Evolutionary conservation across 2,113 vertebrate species (phyloP).

Genomic region (Gnathonemus longibarbis): DNA sequence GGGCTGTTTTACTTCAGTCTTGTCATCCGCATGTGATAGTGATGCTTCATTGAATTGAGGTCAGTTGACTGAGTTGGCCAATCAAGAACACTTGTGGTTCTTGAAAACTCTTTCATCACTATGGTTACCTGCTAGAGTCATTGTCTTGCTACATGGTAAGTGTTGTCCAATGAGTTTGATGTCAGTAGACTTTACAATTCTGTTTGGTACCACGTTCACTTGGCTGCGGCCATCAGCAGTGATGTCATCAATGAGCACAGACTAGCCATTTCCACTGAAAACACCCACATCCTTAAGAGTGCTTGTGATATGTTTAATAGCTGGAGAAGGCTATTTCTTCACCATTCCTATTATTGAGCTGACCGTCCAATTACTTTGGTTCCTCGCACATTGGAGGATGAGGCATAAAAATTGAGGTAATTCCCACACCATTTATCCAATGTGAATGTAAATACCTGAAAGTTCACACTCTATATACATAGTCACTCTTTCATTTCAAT

Average conservation of each 20-base stretch:
- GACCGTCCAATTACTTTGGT: not conserved
- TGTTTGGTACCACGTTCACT: not conserved
- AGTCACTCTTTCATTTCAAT: not conserved
- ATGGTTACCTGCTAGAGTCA: not conserved
- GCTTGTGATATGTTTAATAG: not conserved
- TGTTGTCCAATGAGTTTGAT: not conserved
- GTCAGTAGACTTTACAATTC: not conserved
- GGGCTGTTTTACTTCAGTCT: not conserved
- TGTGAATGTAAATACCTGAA: not conserved
- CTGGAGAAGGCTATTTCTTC: not conserved
- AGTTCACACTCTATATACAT: not conserved
- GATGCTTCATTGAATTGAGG: not conserved
- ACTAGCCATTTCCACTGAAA: not conserved
- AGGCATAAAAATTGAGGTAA: not conserved
- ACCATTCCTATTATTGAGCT: not conserved
- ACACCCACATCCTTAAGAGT: not conserved
- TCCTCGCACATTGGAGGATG: not conserved
- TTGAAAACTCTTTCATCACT: not conserved
- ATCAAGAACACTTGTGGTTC: not conserved
- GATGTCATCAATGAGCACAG: not conserved
- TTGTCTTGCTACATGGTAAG: not conserved
- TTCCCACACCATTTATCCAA: not conserved
- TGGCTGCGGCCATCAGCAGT: not conserved
- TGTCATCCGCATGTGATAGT: not conserved
- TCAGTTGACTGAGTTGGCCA: not conserved